Evolutionary conservation across 30 jellyfish, hydroid and myxozoan species (phyloP).

Genomic region (Catostylus mosaicus): DNA sequence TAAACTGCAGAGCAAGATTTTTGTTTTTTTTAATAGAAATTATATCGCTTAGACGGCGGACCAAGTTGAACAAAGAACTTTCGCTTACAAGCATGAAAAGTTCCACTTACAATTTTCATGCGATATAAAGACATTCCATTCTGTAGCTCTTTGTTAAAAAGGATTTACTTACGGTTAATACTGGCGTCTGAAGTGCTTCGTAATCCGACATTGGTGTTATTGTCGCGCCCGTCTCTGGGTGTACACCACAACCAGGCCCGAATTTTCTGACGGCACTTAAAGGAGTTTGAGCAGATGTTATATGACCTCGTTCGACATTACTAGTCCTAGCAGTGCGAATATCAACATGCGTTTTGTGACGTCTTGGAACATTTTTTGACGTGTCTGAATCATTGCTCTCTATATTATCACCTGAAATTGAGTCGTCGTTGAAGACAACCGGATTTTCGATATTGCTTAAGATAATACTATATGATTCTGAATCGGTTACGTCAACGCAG

Average conservation of each 20-base stretch:
- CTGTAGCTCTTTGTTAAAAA: not conserved
- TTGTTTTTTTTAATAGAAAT: no score
- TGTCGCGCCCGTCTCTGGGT: constrained; percentile 81
- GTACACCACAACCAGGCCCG: constrained; percentile 76
- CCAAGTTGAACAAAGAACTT: no score
- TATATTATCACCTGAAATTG: not conserved
- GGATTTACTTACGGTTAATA: constrained; percentile 71
- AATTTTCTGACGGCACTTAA: constrained; percentile 42
- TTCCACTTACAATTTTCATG: no score
- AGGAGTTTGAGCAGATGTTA: constrained; percentile 18
- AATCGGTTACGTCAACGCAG: not conserved
- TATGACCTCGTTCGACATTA: not conserved
- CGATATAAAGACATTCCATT: not conserved
- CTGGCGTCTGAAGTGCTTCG: constrained; percentile 80
- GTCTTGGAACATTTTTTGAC: not conserved
- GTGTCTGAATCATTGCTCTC: not conserved
- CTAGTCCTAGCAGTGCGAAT: no score
- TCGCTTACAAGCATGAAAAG: no score
- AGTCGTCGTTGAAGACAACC: not conserved
- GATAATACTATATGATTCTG: not conserved
- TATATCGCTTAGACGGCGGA: no score
- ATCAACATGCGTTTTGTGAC: not conserved
- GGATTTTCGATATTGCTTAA: not conserved
- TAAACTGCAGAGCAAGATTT: no score
- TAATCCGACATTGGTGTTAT: constrained; percentile 94